A percentile compares a stretch with the other conserved stretches of the same genome.
Evolutionary conservation across 1,140 invertebrate species (phyloP).

Genomic region (Aphelinus atriplicis): DNA sequence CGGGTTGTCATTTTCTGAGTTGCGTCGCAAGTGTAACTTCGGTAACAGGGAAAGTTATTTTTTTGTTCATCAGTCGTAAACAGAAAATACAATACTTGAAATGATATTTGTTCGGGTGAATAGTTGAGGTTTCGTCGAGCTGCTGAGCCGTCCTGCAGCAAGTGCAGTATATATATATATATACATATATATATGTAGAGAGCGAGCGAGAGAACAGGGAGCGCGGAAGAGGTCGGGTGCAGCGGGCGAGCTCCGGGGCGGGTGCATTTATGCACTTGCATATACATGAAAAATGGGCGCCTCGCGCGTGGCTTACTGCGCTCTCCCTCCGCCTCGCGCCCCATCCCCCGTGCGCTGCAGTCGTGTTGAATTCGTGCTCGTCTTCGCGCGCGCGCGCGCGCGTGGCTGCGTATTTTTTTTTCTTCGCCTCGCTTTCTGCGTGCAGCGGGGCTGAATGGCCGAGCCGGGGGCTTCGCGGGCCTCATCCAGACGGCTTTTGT

Average conservation of each 20-base stretch:
- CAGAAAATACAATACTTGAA: too few species aligned
- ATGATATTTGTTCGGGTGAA: too few species aligned
- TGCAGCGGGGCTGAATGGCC: too few species aligned
- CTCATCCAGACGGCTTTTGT: slow-evolving; percentile 21
- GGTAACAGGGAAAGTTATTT: too few species aligned
- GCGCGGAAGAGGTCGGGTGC: background rate
- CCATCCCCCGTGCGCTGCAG: background rate
- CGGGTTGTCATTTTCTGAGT: too few species aligned
- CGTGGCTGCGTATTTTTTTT: background rate
- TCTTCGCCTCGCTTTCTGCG: too few species aligned
- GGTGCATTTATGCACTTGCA: background rate
- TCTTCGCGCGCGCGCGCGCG: background rate
- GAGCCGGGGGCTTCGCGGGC: slow-evolving; percentile 18
- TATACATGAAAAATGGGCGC: slow-evolving; percentile 8
- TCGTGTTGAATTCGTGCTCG: background rate
- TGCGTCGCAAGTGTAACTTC: too few species aligned
- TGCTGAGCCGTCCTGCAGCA: too few species aligned
- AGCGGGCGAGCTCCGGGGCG: background rate
- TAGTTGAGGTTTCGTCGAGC: too few species aligned
- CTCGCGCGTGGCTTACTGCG: slow-evolving; percentile 15
- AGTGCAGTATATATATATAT: too few species aligned
- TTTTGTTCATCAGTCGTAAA: too few species aligned
- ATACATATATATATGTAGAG: too few species aligned
- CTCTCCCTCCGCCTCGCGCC: background rate
- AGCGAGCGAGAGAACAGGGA: background rate